Conservation (phyloP, 2,113 vertebrate genomes). For the Pyxicephalus adspersus region DNA sequence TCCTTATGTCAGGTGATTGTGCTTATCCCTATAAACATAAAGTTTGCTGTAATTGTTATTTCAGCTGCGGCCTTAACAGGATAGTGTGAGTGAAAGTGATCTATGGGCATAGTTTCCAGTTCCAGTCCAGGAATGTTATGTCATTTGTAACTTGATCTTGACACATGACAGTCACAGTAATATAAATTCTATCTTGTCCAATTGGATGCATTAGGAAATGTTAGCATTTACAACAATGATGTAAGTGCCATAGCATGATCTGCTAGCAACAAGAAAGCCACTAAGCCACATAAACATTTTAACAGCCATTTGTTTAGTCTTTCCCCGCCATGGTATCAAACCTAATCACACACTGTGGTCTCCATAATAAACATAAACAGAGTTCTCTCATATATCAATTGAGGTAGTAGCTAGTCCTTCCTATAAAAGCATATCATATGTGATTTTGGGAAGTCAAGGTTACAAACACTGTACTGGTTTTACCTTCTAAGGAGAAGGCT, state of each 20-base stretch:
- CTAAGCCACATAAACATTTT: constrained; percentile 39
- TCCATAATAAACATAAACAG: constrained; percentile 47
- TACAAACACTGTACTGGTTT: background rate
- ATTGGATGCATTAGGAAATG: constrained; percentile 34
- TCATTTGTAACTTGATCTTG: constrained; percentile 46
- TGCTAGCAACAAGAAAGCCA: constrained; percentile 40
- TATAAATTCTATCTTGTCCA: constrained; percentile 27
- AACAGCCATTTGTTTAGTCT: constrained; percentile 38
- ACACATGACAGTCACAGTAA: constrained; percentile 22
- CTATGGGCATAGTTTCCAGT: constrained; percentile 47
- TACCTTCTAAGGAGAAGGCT: constrained; percentile 1
- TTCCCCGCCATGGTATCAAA: constrained; percentile 36
- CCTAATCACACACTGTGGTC: constrained; percentile 17
- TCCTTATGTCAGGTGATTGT: constrained; percentile 16
- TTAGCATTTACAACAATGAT: constrained; percentile 32
- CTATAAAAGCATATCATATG: background rate
- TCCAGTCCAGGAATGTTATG: constrained; percentile 6
- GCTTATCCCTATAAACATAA: constrained; percentile 41
- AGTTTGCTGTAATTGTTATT: constrained; percentile 41
- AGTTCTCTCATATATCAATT: constrained; percentile 25
- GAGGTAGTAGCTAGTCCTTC: background rate
- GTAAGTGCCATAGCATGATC: constrained; percentile 35
- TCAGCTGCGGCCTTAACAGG: constrained; percentile 50
- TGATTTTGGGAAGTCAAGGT: background rate
- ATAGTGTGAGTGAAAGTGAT: constrained; percentile 47